Evolutionary conservation across 2,888 invertebrate species (phyloP), one percentile per base, ranked within the genome.

Genomic region (Leistus spinibarbis): DNA sequence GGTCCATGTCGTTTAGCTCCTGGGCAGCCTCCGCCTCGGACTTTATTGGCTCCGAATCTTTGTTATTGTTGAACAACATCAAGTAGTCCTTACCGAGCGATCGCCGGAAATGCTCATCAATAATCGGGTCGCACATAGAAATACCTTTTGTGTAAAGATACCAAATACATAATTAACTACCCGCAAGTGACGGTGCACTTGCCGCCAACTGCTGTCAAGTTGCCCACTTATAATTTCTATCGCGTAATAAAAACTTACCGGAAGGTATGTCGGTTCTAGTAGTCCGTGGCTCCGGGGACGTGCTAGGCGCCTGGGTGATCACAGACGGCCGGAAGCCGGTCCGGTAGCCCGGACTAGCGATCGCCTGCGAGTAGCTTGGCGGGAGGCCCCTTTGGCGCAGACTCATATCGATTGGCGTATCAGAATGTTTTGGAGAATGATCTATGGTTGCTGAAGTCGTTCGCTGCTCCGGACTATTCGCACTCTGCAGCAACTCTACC

Each of bases 51-150:
- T 82, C 85, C 81, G 80, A 83, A 40, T 83, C 76, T 77, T 82
- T 83, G 82, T 88, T 89, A 81, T 90, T 91, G 80, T 89, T 89
- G 84, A 92, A 92, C 66, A 93, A 86, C 77, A 89, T 89, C 85
- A 91, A 90, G 86, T 93, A 93, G 83, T 94, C 91, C 80, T 93
- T 91, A 75, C 97, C 97, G 78, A 98, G 88, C 0, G 97, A 97
- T 77, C 97, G 91, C 74, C 97, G 90, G 87, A 98, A 98, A 86
- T 98, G 97, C 84, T 98, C 98, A 86, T 98, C 97, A 82, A 97
- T 96, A 73, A 95, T 95, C 10, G 95, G 95, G 85, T 96, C 96
- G 86, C 95, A 93, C 89, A 92, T 91, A 13, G 92, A 91, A 84
- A 91, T 90, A 81, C 92, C 92, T 92, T 86, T 27, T 82, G 83